phyloP scores from a whole-genome alignment of 92 coral and sea anemone genomes.

The Parazoanthus swiftii region DNA sequence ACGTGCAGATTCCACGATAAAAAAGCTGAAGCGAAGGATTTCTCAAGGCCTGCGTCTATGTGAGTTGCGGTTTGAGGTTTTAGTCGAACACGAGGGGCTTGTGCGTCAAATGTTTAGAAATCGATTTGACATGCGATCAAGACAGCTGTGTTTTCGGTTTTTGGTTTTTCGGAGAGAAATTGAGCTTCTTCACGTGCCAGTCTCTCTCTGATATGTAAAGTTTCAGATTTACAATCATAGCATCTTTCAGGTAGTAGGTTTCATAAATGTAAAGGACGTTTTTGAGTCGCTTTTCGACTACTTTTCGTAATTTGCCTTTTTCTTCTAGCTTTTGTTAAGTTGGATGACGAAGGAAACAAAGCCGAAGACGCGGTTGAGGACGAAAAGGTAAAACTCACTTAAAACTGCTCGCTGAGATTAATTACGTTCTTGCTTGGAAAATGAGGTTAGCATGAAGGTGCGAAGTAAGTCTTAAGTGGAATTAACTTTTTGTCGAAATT shows the following conservation, averaged over 20 bases:
- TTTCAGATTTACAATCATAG: background rate
- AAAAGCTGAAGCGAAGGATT: slow-evolving; percentile 77
- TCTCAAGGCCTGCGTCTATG: slow-evolving; percentile 95
- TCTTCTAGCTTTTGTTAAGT: slow-evolving; percentile 26
- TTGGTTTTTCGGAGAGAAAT: background rate
- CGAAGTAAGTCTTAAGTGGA: background rate
- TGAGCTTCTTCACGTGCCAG: background rate
- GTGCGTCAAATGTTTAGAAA: background rate
- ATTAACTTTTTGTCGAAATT: slow-evolving; percentile 7
- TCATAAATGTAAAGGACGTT: background rate
- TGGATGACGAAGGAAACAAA: slow-evolving; percentile 27
- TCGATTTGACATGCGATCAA: background rate
- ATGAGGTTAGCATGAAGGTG: background rate
- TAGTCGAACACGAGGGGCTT: background rate
- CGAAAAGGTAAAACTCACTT: slow-evolving; percentile 23
- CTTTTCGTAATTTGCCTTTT: background rate
- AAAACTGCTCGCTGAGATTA: background rate
- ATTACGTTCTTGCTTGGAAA: background rate
- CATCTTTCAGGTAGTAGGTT: background rate
- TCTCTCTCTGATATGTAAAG: background rate
- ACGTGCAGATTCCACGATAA: slow-evolving; percentile 86
- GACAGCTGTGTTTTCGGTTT: background rate
- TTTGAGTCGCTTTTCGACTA: background rate
- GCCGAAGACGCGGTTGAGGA: background rate
- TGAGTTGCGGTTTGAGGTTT: slow-evolving; percentile 52